Percentiles rank a stretch among this genome's conserved stretches.
phyloP scores from a whole-genome alignment of 1,140 invertebrate genomes.

The Wasmannia auropunctata region DNA sequence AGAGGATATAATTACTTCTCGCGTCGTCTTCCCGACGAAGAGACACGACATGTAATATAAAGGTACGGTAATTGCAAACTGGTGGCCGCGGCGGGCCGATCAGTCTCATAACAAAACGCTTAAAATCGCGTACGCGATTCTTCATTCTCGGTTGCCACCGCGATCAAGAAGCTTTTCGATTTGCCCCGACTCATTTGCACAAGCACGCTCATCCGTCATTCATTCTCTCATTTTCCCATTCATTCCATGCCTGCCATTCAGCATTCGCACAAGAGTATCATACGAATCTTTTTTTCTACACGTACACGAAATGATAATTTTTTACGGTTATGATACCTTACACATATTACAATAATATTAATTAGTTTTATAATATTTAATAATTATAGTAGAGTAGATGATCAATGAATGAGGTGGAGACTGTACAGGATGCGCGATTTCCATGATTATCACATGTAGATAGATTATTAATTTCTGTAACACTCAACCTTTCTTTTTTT shows the following conservation, averaged over 20 bases:
- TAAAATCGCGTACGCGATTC: constrained; percentile 48
- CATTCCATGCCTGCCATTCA: constrained; percentile 16
- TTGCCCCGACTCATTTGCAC: constrained; percentile 73
- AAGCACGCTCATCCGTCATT: constrained; percentile 71
- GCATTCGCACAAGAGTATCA: constrained; percentile 41
- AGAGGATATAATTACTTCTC: constrained; percentile 46
- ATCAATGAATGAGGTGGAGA: constrained; percentile 85
- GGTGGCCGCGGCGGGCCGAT: constrained; percentile 79
- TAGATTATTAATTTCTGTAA: constrained; percentile 82
- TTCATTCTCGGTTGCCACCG: constrained; percentile 31
- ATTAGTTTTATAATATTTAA: constrained; percentile 83
- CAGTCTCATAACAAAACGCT: constrained; percentile 84
- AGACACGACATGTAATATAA: constrained; percentile 74
- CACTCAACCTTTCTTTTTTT: constrained; percentile 71
- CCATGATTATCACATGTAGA: constrained; percentile 86
- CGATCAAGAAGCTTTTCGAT: constrained; percentile 57
- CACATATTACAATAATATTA: constrained; percentile 84
- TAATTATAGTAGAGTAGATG: constrained; percentile 85
- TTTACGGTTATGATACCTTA: constrained; percentile 83
- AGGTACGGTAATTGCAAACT: constrained; percentile 81
- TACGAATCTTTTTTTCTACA: constrained; percentile 60
- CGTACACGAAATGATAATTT: constrained; percentile 81
- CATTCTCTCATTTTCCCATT: constrained; percentile 57
- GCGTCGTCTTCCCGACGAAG: constrained; percentile 40
- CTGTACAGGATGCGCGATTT: constrained; percentile 86